phyloP scores from a whole-genome alignment of 2,113 vertebrate species.

The Channa argus region DNA sequence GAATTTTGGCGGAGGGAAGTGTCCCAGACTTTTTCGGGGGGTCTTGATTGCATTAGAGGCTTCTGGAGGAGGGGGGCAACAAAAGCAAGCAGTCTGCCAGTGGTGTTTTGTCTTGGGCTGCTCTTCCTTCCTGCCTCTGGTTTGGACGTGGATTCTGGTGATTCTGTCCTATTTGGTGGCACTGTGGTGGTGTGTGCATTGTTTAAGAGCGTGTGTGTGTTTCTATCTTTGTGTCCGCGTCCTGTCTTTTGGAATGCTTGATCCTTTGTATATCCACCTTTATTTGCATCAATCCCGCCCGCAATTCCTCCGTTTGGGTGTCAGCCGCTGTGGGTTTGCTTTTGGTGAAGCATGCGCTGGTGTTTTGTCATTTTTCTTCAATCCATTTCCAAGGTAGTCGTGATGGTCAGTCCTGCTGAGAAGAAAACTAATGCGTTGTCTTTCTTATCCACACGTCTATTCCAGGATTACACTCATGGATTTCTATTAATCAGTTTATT shows the following conservation, averaged over 20 bases:
- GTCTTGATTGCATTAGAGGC: slow-evolving; percentile 31
- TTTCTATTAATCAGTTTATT: slow-evolving; percentile 65
- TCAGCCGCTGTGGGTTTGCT: slow-evolving; percentile 60
- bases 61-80: slow-evolving; percentile 67
- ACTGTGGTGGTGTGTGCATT: slow-evolving; percentile 54
- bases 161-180: slow-evolving; percentile 53
- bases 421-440: slow-evolving; percentile 62
- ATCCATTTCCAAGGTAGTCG: slow-evolving; percentile 61
- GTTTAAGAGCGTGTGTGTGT: slow-evolving; percentile 43
- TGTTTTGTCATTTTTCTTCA: slow-evolving; percentile 64
- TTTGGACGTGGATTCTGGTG: slow-evolving; percentile 75
- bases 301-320: slow-evolving; percentile 59
- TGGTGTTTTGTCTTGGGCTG: slow-evolving; percentile 82
- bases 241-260: slow-evolving; percentile 72
- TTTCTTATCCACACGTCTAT: slow-evolving; percentile 69
- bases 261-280: slow-evolving; percentile 64
- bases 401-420: slow-evolving; percentile 52
- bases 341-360: slow-evolving; percentile 77
- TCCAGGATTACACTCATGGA: slow-evolving; percentile 75
- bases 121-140: slow-evolving; percentile 79
- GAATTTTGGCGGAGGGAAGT: slow-evolving; percentile 1
- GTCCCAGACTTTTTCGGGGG: background rate
- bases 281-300: slow-evolving; percentile 65
- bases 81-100: slow-evolving; percentile 77
- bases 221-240: slow-evolving; percentile 56